Percentiles rank a stretch among this genome's conserved stretches.
phyloP scores from a whole-genome alignment of 2,888 invertebrate species.

The Hypselothyrea guttata region DNA sequence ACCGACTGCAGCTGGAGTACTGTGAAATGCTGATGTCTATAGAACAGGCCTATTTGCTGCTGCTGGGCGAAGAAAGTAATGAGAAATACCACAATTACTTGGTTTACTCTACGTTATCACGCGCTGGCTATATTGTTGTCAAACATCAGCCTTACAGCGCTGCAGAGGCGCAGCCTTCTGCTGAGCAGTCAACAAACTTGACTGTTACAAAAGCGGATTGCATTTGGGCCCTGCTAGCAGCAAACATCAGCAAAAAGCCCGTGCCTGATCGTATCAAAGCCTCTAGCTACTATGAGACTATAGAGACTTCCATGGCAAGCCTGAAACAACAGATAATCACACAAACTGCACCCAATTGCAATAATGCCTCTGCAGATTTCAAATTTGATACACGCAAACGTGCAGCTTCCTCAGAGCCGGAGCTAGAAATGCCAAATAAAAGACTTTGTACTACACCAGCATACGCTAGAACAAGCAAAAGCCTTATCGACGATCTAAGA shows the following conservation, averaged over 20 bases:
- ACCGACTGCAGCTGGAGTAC: constrained; percentile 78
- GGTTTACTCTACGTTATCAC: constrained; percentile 78
- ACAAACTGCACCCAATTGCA: constrained; percentile 1
- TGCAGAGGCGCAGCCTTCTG: too few relatives aligned
- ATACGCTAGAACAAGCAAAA: constrained; percentile 20
- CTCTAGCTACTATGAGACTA: constrained; percentile 47
- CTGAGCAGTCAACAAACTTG: too few relatives aligned
- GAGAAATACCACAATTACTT: constrained; percentile 75
- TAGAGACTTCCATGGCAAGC: constrained; percentile 51
- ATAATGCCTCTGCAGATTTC: constrained; percentile 22
- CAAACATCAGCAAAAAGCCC: constrained; percentile 55
- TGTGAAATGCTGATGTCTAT: constrained; percentile 70
- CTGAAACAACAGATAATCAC: constrained; percentile 58
- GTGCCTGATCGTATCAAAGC: constrained; percentile 61
- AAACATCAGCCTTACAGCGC: constrained; percentile 41
- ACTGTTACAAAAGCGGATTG: constrained; percentile 65
- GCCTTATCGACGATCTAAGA: constrained; percentile 73
- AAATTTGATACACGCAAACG: constrained; percentile 59
- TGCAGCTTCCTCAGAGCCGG: constrained; percentile 22
- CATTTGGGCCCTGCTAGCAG: constrained; percentile 75
- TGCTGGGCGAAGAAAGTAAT: constrained; percentile 72
- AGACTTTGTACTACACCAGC: constrained; percentile 6
- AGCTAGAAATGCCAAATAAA: constrained; percentile 19
- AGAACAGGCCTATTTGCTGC: constrained; percentile 79
- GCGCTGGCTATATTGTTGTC: constrained; percentile 79